Percentiles rank a stretch among this genome's conserved stretches.
Evolutionary conservation across 2,797 vertebrate species (phyloP).

Genomic region (Sphenopsis melanotis): DNA sequence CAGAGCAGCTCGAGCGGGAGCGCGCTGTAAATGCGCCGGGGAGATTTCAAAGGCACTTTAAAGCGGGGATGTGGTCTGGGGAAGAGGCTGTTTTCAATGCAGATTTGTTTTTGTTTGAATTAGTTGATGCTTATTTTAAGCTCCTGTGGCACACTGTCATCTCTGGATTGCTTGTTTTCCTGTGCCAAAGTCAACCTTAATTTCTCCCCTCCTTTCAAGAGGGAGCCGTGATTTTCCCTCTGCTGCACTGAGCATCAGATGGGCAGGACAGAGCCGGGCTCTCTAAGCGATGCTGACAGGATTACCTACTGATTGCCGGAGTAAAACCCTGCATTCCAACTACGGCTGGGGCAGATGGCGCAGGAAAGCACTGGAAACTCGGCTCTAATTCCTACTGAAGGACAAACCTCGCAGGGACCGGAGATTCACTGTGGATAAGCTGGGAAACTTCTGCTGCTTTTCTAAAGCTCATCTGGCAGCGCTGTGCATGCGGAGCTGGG

Average conservation of each 20-base stretch:
- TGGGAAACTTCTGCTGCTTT: not conserved
- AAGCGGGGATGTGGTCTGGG: conserved; percentile 34
- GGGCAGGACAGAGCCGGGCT: conserved; percentile 40
- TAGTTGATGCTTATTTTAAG: conserved; percentile 63
- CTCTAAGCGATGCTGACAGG: not conserved
- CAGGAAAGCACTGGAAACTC: not conserved
- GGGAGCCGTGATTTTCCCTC: conserved; percentile 36
- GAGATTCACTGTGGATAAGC: not conserved
- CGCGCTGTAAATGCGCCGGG: not conserved
- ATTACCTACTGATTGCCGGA: not conserved
- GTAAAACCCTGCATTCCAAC: conserved; percentile 13
- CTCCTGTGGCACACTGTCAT: conserved; percentile 43
- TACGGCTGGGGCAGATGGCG: conserved; percentile 28
- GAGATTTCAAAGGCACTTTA: conserved; percentile 60
- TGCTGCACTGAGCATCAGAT: conserved; percentile 35
- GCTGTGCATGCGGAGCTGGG: rapidly evolving
- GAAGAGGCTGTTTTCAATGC: conserved; percentile 45
- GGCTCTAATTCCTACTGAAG: conserved; percentile 7
- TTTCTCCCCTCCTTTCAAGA: conserved; percentile 52
- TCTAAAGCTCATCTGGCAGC: not conserved
- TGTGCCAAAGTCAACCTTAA: conserved; percentile 40
- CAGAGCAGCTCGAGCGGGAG: not conserved
- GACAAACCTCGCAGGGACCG: not conserved
- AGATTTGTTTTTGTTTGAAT: conserved; percentile 61
- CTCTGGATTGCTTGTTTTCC: conserved; percentile 47